Evolutionary conservation across 2,888 invertebrate species (phyloP).

Genomic region (Ormyrus pomaceus): DNA sequence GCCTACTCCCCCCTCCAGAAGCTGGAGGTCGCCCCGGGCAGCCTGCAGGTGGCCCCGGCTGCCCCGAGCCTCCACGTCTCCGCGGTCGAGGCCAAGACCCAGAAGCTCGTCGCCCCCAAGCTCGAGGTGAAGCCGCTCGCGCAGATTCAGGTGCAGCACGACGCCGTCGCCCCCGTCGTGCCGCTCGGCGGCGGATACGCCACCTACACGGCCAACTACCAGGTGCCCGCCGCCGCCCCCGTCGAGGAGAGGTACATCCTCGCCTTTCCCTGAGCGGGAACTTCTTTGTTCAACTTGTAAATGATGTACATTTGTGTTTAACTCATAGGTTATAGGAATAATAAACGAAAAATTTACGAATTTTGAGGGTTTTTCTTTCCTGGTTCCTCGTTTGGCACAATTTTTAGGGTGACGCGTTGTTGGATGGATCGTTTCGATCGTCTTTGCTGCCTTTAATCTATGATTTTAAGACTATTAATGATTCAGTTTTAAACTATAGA

Average conservation of each 20-base stretch:
- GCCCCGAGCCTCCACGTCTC: conserved; percentile 42
- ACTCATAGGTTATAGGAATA: conserved; percentile 41
- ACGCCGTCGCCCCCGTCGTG: conserved; percentile 62
- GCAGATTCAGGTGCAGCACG: conserved; percentile 68
- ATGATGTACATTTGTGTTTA: conserved; percentile 58
- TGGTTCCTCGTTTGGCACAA: no score
- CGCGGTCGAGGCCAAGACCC: conserved; percentile 55
- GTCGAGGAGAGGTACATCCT: conserved; percentile 68
- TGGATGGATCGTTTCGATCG: no score
- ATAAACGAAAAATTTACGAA: conserved; percentile 6
- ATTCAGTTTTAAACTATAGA: neutral
- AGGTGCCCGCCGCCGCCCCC: conserved; percentile 60
- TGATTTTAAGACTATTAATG: no score
- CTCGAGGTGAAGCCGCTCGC: conserved; percentile 68
- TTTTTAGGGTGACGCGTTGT: no score
- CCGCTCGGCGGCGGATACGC: conserved; percentile 66
- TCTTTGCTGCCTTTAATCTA: no score
- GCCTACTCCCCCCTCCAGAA: conserved; percentile 74
- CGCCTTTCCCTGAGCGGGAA: conserved; percentile 53
- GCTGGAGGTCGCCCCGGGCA: conserved; percentile 65
- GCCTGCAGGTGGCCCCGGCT: conserved; percentile 54
- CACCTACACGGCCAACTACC: conserved; percentile 68
- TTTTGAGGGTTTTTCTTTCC: neutral
- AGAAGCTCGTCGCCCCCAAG: conserved; percentile 60
- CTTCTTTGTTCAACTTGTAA: conserved; percentile 56